A percentile compares a stretch with the other conserved stretches of the same genome.
Evolutionary conservation across 2,113 vertebrate genomes (phyloP).

Genomic region (Semicossyphus pulcher): DNA sequence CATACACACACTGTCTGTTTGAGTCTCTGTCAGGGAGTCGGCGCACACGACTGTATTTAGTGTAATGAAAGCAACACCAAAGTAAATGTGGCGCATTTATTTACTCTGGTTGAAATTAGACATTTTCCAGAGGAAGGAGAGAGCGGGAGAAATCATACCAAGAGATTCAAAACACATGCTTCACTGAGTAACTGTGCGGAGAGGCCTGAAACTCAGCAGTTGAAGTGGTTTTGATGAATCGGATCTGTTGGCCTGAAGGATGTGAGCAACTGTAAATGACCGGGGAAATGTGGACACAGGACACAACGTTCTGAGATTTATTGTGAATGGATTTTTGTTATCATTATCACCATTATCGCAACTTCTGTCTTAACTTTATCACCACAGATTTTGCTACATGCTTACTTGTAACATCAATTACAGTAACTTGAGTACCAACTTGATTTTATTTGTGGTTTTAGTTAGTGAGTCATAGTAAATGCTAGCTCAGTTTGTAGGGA

Average conservation of each 20-base stretch:
- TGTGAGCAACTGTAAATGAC: constrained; percentile 9
- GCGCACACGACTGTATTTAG: constrained; percentile 32
- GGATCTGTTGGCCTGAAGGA: constrained; percentile 22
- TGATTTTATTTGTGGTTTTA: too few species aligned
- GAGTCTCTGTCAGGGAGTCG: constrained; percentile 54
- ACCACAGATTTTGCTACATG: too few species aligned
- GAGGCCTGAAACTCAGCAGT: constrained; percentile 26
- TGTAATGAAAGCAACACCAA: constrained; percentile 41
- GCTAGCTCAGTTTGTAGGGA: too few species aligned
- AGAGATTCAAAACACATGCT: constrained; percentile 73
- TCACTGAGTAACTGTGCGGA: constrained; percentile 6
- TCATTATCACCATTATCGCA: too few species aligned
- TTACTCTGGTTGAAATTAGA: constrained; percentile 59
- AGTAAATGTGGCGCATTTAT: constrained; percentile 54
- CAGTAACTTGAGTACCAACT: too few species aligned
- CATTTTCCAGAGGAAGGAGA: constrained; percentile 69
- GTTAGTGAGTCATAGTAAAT: too few species aligned
- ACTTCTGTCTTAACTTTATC: too few species aligned
- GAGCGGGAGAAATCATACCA: constrained; percentile 37
- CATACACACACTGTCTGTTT: constrained; percentile 61
- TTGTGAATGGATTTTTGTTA: too few species aligned
- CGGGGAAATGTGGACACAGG: neutral
- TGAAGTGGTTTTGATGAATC: constrained; percentile 42
- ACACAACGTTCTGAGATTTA: too few species aligned
- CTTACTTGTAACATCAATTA: too few species aligned